Evolutionary conservation across 2,797 vertebrate genomes (phyloP), one percentile per base, ranked within the genome.

Genomic region (Sphaeramia orbicularis): DNA sequence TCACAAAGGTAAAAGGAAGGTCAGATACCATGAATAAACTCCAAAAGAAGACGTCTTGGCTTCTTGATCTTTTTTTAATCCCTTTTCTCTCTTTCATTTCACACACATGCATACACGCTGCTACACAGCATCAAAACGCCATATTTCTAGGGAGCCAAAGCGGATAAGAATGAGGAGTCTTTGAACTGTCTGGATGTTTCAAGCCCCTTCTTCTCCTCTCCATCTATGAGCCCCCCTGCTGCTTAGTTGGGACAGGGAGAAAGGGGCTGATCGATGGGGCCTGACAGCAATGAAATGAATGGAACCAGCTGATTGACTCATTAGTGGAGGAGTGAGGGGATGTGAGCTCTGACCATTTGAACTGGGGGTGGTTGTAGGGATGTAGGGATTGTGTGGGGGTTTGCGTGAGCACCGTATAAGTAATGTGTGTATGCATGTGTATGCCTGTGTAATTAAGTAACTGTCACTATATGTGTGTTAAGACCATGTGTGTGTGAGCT

Each of bases 301-400:
- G 84, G 86, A 87, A 91, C 77, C 87, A 81, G 85, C 86, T 85
- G 86, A 91, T 90, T 90, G 90, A 92, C 91, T 91, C 87, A 91
- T 91, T 87, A 89, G 81, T 62, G 68, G 73, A 57, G 62, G 63
- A 53, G 53, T 16, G 69, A 72, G 74, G 63, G 72, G 67, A 68
- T 59, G 68, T 38, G 48, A 55, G 62, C 57, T 61, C 54, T 85
- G 84, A 87, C 86, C 81, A 77, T 56, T 60, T 51, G 6, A 81
- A 68, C 51, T 18, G 9, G 32, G 2, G 51, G 42, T 36, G 55
- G 36, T 48, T 40, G 65, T n/a, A 43, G 51, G 59, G 50, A 16
- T 75, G 44, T 27, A 27, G 67, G 38, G 43, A 65, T 77, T 78
- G 65, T 8, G 58, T 43, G 54, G 21, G 36, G 19, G 49, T 3